Percentiles rank a stretch among this genome's conserved stretches.
Evolutionary conservation across 2,797 vertebrate species (phyloP).

Genomic region (Hoplostethus atlanticus): DNA sequence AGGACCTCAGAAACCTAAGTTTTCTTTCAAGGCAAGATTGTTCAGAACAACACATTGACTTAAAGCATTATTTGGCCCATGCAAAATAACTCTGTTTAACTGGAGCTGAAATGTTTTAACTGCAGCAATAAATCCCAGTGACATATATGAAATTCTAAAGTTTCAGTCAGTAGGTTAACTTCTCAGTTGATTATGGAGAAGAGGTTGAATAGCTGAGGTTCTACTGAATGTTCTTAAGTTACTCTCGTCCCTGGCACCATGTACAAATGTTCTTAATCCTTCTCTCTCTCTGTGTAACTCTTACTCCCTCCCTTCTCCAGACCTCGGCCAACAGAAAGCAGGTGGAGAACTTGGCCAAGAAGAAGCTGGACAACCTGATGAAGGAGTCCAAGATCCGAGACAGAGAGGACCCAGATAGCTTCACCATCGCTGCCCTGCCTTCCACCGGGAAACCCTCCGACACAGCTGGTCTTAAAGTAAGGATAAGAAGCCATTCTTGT

Average conservation of each 20-base stretch:
- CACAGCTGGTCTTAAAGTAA: constrained; percentile 85
- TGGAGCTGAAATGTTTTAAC: neutral
- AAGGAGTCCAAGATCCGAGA: constrained; percentile 97
- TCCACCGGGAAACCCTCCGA: constrained; percentile 79
- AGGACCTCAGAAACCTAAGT: neutral
- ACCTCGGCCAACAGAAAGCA: constrained; percentile 92
- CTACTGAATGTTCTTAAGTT: neutral
- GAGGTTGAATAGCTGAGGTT: constrained; percentile 1
- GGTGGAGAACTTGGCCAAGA: constrained; percentile 96
- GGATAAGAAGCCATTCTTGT: neutral
- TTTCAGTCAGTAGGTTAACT: neutral
- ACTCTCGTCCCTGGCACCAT: neutral
- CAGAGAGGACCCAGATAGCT: constrained; percentile 92
- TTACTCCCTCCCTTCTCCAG: constrained; percentile 70
- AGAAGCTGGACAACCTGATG: constrained; percentile 94
- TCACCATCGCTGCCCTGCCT: constrained; percentile 87
- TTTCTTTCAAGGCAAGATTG: neutral
- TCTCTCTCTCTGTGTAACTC: neutral
- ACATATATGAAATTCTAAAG: neutral
- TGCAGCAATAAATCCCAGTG: neutral
- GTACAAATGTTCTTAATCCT: neutral
- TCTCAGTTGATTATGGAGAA: neutral
- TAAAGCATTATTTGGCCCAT: neutral
- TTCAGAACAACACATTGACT: neutral
- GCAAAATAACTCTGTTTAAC: neutral